Conservation (phyloP, 2,888 invertebrate species). For the Anagyrus pseudococci region DNA sequence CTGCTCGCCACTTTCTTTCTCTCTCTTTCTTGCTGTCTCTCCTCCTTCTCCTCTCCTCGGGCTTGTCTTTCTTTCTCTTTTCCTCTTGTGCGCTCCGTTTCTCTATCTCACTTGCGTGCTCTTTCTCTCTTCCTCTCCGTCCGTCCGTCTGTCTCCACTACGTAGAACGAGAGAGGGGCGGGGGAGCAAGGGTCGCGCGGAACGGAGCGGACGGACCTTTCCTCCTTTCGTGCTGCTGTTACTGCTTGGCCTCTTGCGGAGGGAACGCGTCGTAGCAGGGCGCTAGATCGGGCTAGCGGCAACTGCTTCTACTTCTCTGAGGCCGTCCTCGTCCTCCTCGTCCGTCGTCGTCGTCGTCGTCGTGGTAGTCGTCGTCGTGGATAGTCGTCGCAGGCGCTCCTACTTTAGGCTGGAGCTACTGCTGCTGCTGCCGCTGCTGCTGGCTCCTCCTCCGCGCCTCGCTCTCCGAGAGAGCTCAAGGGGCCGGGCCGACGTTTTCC, state of each 20-base stretch:
- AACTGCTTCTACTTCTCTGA: too few species aligned
- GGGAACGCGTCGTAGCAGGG: background rate
- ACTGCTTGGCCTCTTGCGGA: background rate
- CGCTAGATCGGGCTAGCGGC: background rate
- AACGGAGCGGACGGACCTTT: background rate
- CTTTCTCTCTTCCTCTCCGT: too few species aligned
- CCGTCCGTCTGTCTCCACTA: background rate
- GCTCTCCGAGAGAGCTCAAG: background rate
- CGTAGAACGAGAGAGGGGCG: background rate
- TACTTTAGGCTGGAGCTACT: conserved; percentile 27
- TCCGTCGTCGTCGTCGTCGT: conserved; percentile 26
- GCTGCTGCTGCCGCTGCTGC: conserved; percentile 20
- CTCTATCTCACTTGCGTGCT: too few species aligned
- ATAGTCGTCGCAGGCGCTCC: background rate
- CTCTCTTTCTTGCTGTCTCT: too few species aligned
- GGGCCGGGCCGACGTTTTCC: conserved; percentile 50
- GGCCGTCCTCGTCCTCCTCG: conserved; percentile 14
- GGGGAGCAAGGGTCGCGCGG: background rate
- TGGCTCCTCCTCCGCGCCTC: conserved; percentile 19
- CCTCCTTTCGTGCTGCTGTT: background rate
- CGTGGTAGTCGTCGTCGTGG: conserved; percentile 37
- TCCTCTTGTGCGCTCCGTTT: background rate
- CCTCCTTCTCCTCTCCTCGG: too few species aligned
- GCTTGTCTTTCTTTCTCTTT: too few species aligned
- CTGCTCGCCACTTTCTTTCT: background rate